Conservation (phyloP, 2,113 vertebrate species). For the Scortum barcoo region DNA sequence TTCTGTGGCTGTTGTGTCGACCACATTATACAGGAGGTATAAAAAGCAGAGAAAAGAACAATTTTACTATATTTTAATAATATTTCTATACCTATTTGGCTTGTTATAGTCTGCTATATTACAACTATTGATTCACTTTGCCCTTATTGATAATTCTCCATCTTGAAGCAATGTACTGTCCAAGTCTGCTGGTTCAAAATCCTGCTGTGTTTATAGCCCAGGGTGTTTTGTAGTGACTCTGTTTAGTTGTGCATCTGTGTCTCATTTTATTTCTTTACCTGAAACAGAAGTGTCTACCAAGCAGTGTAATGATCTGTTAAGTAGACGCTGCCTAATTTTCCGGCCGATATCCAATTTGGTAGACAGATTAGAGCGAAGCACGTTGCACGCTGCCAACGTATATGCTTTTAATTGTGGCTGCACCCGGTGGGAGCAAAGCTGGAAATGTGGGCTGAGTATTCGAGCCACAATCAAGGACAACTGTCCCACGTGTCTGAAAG, state of each 20-base stretch:
- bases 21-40: background rate
- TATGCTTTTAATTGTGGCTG: slow-evolving; percentile 46
- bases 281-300: slow-evolving; percentile 1
- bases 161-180: background rate
- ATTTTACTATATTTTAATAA: background rate
- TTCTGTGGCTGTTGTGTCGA: background rate
- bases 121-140: slow-evolving; percentile 13
- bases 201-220: background rate
- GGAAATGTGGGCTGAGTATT: slow-evolving; percentile 1
- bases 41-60: background rate
- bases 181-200: slow-evolving; percentile 1
- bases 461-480: background rate
- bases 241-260: slow-evolving; percentile 2
- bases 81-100: background rate
- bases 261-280: slow-evolving; percentile 38
- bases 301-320: slow-evolving; percentile 32
- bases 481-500: background rate
- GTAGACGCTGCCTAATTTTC: slow-evolving; percentile 34
- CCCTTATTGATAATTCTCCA: background rate
- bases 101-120: background rate
- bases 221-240: slow-evolving; percentile 5
- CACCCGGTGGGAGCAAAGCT: slow-evolving; percentile 26
- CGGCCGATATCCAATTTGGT: slow-evolving; percentile 38
- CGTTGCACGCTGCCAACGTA: background rate
- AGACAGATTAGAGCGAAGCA: slow-evolving; percentile 26